Conservation (phyloP, 2,888 invertebrate genomes). For the Deroplatys truncata region DNA sequence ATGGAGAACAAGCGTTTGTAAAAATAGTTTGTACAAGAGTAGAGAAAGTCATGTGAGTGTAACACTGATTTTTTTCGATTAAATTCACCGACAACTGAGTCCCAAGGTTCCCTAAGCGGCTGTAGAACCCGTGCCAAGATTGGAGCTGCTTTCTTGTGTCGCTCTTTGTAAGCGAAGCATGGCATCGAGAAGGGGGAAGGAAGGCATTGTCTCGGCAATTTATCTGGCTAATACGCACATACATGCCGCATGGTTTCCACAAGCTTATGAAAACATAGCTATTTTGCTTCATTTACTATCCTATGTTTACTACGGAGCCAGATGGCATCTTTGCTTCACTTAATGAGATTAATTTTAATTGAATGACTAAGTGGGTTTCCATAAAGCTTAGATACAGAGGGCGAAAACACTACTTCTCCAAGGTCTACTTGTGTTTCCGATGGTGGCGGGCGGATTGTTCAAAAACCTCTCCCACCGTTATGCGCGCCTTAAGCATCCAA, state of each 20-base stretch:
- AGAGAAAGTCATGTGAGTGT: too few species aligned
- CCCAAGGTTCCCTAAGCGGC: too few species aligned
- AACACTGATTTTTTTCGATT: too few species aligned
- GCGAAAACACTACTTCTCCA: neutral
- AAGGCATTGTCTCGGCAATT: neutral
- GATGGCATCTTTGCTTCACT: neutral
- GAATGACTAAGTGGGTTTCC: constrained; percentile 10
- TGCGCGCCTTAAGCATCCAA: neutral
- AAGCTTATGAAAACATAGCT: neutral
- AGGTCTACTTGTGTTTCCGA: neutral
- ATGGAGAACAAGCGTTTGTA: too few species aligned
- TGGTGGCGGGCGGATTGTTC: neutral
- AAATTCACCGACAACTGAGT: too few species aligned
- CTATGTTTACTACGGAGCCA: neutral
- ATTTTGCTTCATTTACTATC: constrained; percentile 13
- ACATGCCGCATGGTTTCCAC: neutral
- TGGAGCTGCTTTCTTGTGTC: too few species aligned
- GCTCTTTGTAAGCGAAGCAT: too few species aligned
- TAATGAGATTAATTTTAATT: constrained; percentile 22
- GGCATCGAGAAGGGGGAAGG: neutral
- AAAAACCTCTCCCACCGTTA: neutral
- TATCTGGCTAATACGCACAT: neutral
- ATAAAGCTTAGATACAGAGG: neutral
- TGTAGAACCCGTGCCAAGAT: too few species aligned
- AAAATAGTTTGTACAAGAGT: too few species aligned